These are phyloP conservation scores for Microplitis deprimator DNA, from an alignment of 2,888 invertebrate species.

Conservation along the genomic window DNA sequence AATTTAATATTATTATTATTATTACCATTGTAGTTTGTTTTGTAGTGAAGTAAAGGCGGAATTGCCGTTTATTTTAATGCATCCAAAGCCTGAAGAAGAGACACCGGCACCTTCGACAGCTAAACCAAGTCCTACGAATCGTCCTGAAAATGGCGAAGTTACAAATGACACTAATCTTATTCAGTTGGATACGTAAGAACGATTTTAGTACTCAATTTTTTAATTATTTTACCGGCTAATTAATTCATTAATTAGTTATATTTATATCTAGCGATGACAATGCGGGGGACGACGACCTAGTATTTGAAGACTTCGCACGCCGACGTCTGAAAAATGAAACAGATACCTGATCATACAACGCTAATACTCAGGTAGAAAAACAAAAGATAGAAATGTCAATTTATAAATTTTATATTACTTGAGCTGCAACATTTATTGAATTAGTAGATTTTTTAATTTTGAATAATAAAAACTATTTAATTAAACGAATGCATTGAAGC, in stretches of 20 bases:
- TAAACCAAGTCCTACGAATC: slow-evolving; percentile 61
- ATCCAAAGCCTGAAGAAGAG: slow-evolving; percentile 95
- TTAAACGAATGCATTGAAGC: neutral
- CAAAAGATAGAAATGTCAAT: neutral
- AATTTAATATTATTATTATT: slow-evolving; percentile 13
- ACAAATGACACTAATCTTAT: slow-evolving; percentile 86
- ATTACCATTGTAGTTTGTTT: slow-evolving; percentile 18
- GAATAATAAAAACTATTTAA: neutral
- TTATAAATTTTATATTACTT: too few relatives aligned
- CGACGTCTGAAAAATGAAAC: slow-evolving; percentile 93
- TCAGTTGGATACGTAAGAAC: slow-evolving; percentile 86
- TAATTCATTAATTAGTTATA: slow-evolving; percentile 12
- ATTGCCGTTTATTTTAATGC: slow-evolving; percentile 98
- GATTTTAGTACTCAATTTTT: slow-evolving; percentile 1
- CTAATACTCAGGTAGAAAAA: slow-evolving; percentile 20
- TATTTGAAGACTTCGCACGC: slow-evolving; percentile 99
- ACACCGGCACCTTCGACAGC: slow-evolving; percentile 70
- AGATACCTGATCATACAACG: slow-evolving; percentile 76
- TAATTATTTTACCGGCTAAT: neutral
- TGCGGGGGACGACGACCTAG: slow-evolving; percentile 93
- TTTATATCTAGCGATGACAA: slow-evolving; percentile 76
- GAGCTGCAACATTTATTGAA: too few relatives aligned
- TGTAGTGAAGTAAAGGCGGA: slow-evolving; percentile 90
- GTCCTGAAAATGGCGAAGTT: slow-evolving; percentile 76
- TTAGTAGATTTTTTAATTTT: too few relatives aligned